These are phyloP conservation scores for Nasonovia ribisnigri DNA, from an alignment of 2,888 invertebrate genomes.

Conservation along the genomic window DNA sequence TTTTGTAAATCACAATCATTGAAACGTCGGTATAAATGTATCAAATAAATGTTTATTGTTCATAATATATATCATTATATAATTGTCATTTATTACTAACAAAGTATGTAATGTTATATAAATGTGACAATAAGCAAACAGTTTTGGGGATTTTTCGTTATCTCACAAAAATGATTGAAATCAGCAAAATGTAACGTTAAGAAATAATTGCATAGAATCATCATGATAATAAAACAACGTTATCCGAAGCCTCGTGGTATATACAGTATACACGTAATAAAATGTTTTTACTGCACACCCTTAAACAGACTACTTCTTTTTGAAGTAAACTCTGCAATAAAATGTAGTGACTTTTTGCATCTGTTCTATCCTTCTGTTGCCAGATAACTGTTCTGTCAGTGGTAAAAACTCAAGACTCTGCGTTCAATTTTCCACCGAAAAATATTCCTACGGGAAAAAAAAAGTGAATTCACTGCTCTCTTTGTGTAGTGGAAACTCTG, in stretches of 20 bases:
- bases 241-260: not conserved
- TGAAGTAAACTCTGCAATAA: slow-evolving; percentile 50
- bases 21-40: not conserved
- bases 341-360: slow-evolving; percentile 56
- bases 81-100: not conserved
- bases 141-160: not conserved
- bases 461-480: not conserved
- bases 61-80: not conserved
- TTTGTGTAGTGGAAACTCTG: slow-evolving; percentile 22
- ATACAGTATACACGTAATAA: not conserved
- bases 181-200: not conserved
- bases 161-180: not conserved
- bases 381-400: slow-evolving; percentile 20
- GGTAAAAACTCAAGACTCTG: slow-evolving; percentile 31
- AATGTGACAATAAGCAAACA: not conserved
- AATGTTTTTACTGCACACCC: slow-evolving; percentile 23
- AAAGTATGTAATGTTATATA: not conserved
- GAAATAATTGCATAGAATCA: slow-evolving; percentile 5
- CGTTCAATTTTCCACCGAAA: slow-evolving; percentile 46
- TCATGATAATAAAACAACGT: not conserved
- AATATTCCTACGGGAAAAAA: slow-evolving; percentile 57
- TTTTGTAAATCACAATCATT: not conserved
- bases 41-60: not conserved
- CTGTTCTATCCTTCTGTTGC: slow-evolving; percentile 12
- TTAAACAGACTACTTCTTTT: not conserved